These are phyloP conservation scores for Buteo buteo DNA, from an alignment of 2,113 vertebrate genomes.

Conservation along the genomic window DNA sequence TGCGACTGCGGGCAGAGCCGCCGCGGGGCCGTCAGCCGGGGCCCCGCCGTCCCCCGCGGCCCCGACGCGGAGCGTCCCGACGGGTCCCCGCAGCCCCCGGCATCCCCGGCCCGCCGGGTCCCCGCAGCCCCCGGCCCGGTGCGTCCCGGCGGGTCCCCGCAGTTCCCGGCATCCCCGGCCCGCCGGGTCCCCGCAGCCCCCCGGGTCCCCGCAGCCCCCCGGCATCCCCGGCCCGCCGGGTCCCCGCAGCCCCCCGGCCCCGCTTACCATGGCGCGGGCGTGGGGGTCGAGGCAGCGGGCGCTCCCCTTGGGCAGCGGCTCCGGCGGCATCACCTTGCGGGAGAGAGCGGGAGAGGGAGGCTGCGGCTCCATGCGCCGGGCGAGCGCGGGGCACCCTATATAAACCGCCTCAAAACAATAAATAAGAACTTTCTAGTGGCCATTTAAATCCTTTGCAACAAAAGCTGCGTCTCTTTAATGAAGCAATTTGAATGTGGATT, in stretches of 20 bases:
- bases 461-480: constrained; percentile 90
- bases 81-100: no score
- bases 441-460: constrained; percentile 87
- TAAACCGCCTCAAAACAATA: constrained; percentile 87
- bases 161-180: no score
- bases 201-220: no score
- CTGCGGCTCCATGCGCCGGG: constrained; percentile 58
- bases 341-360: constrained; percentile 65
- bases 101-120: no score
- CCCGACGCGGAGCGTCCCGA: no score
- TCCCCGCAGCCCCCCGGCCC: not conserved
- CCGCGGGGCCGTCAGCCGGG: no score
- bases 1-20: no score
- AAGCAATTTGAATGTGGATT: constrained; percentile 96
- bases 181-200: no score
- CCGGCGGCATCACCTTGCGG: constrained; percentile 88
- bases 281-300: constrained; percentile 83
- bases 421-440: constrained; percentile 83
- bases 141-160: no score
- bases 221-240: not conserved
- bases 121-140: no score
- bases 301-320: constrained; percentile 81
- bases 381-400: constrained; percentile 79
- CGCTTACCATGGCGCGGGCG: constrained; percentile 85
- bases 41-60: no score